These are phyloP conservation scores for Luperina testacea DNA, from an alignment of 2,888 invertebrate genomes.

Conservation along the genomic window DNA sequence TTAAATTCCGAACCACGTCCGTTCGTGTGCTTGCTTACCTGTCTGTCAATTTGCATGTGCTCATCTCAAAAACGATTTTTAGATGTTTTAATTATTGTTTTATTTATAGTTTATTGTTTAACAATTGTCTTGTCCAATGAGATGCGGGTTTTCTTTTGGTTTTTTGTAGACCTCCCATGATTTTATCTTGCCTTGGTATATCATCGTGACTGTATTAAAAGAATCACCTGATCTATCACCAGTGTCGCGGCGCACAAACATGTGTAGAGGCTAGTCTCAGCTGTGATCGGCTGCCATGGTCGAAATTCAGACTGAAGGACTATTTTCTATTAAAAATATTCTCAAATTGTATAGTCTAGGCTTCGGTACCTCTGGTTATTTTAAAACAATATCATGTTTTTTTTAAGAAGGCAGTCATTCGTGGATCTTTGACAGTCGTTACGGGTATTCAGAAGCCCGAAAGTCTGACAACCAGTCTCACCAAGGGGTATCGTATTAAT, in stretches of 20 bases:
- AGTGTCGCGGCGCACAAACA: too few relatives aligned
- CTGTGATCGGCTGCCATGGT: too few relatives aligned
- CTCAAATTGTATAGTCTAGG: background rate
- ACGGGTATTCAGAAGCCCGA: too few relatives aligned
- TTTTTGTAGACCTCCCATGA: slow-evolving; percentile 32
- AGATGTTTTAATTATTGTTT: slow-evolving; percentile 67
- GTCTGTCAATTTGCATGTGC: slow-evolving; percentile 73
- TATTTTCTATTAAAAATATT: background rate
- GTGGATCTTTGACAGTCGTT: too few relatives aligned
- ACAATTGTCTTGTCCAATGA: slow-evolving; percentile 64
- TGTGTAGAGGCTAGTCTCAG: too few relatives aligned
- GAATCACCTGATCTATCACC: background rate
- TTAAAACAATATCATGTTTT: too few relatives aligned
- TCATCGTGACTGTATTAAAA: background rate
- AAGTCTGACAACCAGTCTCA: too few relatives aligned
- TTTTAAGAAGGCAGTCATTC: too few relatives aligned
- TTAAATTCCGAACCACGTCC: slow-evolving; percentile 74
- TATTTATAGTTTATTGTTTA: slow-evolving; percentile 68
- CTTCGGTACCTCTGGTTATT: background rate
- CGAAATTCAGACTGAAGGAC: too few relatives aligned
- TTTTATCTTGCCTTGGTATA: background rate
- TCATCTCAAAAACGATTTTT: slow-evolving; percentile 67
- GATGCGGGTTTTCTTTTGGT: slow-evolving; percentile 13
- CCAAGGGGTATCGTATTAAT: too few relatives aligned
- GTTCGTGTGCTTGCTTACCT: slow-evolving; percentile 73